These are phyloP conservation scores for Cephalotes varians DNA, from an alignment of 2,888 invertebrate species.

Conservation along the genomic window DNA sequence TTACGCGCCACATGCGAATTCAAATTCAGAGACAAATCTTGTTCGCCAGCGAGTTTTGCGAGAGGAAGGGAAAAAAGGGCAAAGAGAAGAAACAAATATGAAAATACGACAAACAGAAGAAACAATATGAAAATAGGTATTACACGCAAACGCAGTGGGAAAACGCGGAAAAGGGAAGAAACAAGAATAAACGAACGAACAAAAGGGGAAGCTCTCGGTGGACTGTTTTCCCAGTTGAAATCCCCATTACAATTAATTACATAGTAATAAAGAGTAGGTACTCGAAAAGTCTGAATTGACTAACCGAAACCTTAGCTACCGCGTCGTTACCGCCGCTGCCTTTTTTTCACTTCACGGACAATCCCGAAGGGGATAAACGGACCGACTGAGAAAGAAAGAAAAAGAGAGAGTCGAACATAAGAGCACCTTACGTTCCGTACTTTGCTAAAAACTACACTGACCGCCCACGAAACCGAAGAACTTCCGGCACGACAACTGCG, in stretches of 20 bases:
- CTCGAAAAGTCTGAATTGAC: conserved; percentile 60
- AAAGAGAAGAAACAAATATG: conserved; percentile 37
- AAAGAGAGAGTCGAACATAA: conserved; percentile 71
- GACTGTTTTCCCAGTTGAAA: conserved; percentile 62
- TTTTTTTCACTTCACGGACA: conserved; percentile 49
- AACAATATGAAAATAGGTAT: conserved; percentile 43
- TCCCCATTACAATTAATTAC: conserved; percentile 74
- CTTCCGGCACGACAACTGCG: conserved; percentile 73
- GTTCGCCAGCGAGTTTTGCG: conserved; percentile 37
- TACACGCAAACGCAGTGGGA: conserved; percentile 48
- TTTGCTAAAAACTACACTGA: conserved; percentile 60
- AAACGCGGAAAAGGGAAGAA: conserved; percentile 47
- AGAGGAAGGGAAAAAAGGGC: background rate
- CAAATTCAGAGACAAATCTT: conserved; percentile 51
- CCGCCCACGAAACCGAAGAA: conserved; percentile 66
- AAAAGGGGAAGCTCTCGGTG: conserved; percentile 40
- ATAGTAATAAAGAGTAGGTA: conserved; percentile 68
- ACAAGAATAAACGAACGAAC: conserved; percentile 34
- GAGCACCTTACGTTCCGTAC: conserved; percentile 71
- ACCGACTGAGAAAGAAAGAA: too few relatives aligned
- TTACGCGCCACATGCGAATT: conserved; percentile 48
- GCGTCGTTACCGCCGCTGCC: conserved; percentile 23
- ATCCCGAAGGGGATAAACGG: conserved; percentile 58
- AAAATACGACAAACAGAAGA: conserved; percentile 34
- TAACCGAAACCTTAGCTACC: conserved; percentile 67